Percentiles rank a stretch among this genome's conserved stretches.
These are phyloP conservation scores for Sebastes trivittatus DNA, from an alignment of 2,797 vertebrate species.

Conservation along the genomic window DNA sequence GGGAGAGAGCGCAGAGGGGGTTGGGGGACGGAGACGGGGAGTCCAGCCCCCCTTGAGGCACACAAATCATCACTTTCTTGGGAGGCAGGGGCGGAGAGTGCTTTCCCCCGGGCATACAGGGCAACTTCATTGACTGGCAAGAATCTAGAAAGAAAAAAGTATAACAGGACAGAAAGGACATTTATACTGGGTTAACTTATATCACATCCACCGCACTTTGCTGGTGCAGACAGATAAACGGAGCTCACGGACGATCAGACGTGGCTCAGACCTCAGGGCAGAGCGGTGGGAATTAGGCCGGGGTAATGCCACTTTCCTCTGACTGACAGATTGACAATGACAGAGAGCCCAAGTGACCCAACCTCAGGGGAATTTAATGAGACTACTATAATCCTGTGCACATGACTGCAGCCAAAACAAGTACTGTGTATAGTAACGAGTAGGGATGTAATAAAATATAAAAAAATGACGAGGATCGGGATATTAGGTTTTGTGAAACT, in stretches of 20 bases:
- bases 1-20: conserved; percentile 83
- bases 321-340: conserved; percentile 71
- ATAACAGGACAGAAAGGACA: not conserved
- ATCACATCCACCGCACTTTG: not conserved
- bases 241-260: conserved; percentile 29
- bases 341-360: conserved; percentile 53
- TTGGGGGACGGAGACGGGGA: conserved; percentile 73
- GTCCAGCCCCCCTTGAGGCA: conserved; percentile 89
- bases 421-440: not conserved
- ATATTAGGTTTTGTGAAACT: too few relatives aligned
- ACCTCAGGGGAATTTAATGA: conserved; percentile 61
- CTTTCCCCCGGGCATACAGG: conserved; percentile 92
- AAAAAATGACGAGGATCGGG: too few relatives aligned
- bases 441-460: not conserved
- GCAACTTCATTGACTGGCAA: conserved; percentile 94
- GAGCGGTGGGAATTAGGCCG: conserved; percentile 63
- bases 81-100: conserved; percentile 97
- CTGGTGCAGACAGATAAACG: conserved; percentile 36
- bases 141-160: conserved; percentile 82
- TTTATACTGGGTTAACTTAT: not conserved
- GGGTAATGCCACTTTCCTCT: conserved; percentile 65
- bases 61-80: conserved; percentile 99
- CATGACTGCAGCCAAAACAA: conserved; percentile 35
- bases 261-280: conserved; percentile 39
- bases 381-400: conserved; percentile 68